Base-by-base conservation (phyloP, 2,797 vertebrate species). In the Hirundo rustica region DNA sequence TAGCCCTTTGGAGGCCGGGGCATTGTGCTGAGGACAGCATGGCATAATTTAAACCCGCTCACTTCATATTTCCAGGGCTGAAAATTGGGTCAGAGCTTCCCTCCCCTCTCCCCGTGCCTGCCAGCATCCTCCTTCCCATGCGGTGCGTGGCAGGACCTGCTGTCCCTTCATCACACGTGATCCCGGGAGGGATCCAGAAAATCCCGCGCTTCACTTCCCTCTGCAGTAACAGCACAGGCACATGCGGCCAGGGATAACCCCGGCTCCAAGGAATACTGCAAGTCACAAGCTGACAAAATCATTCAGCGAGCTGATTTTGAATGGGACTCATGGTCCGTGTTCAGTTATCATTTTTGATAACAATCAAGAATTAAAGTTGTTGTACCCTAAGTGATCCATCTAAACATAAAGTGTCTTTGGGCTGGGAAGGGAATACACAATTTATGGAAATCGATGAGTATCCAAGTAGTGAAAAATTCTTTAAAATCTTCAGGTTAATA, bases 61-160 rank as follows among this genome's bases (percentile, higher is more conserved):
- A 85, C 96, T 94, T 95, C 97, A 32, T 94, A 95, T 96, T 96
- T 97, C 91, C 95, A 96, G 95, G 76, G 77, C 91, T 64, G 78
- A 19, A 95, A 94, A 97, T 2, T 51, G 94, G 97, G 97, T 96
- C 96, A 95, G 96, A 94, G 96, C 94, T 42, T 77, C 72, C 57
- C 93, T 96, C 88, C 95, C 83, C n/a, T 64, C 77, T 68, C 26
- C 1, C 54, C 5, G 11, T 47, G 66, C 30, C 75, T 34, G 53
- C 71, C 48, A 51, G 50, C 83, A 34, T 11, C 32, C 23, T 54
- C 83, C 88, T n/a, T 11, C 85, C 70, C 77, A 36, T 13, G 13
- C 25, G 17, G 38, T 40, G 66, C 7, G 5, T 42, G 85, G 87
- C 68, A 23, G 57, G 92, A 81, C 66, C 73, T 80, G 87, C 94